Conservation (phyloP, 2,113 vertebrate species). For the Menura novaehollandiae region DNA sequence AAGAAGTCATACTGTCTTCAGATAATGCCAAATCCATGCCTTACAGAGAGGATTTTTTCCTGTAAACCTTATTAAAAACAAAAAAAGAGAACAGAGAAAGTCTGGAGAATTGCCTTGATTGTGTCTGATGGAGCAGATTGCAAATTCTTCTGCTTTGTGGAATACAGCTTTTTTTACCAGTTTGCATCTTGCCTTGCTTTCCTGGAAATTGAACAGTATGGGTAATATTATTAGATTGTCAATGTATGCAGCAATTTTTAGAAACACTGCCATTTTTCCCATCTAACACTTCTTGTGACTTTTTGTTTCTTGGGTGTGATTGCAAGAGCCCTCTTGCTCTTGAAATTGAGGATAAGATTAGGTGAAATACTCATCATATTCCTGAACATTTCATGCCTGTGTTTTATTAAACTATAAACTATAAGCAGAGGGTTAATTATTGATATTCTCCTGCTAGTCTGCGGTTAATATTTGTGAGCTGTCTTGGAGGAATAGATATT, state of each 20-base stretch:
- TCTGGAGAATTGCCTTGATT: not conserved
- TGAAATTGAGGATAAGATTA: not conserved
- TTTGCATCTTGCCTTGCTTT: not conserved
- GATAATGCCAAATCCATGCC: not conserved
- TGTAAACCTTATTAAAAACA: not conserved
- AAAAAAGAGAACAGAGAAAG: not conserved
- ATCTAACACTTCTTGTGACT: not conserved
- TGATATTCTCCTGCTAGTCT: not conserved
- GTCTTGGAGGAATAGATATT: not conserved
- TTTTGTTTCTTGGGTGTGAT: not conserved
- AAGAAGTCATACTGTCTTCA: not conserved
- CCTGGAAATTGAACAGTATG: not conserved
- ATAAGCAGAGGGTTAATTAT: not conserved
- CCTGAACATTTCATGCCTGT: not conserved
- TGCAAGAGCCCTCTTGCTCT: not conserved
- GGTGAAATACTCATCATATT: not conserved
- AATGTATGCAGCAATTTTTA: not conserved
- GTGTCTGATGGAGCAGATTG: not conserved
- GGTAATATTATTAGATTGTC: not conserved
- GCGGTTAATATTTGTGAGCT: not conserved
- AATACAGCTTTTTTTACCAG: not conserved
- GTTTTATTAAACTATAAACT: not conserved
- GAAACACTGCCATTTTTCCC: not conserved
- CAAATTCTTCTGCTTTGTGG: not conserved
- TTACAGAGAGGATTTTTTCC: not conserved